Evolutionary conservation across 2,888 invertebrate genomes (phyloP).

Genomic region (Zonitis immaculata): DNA sequence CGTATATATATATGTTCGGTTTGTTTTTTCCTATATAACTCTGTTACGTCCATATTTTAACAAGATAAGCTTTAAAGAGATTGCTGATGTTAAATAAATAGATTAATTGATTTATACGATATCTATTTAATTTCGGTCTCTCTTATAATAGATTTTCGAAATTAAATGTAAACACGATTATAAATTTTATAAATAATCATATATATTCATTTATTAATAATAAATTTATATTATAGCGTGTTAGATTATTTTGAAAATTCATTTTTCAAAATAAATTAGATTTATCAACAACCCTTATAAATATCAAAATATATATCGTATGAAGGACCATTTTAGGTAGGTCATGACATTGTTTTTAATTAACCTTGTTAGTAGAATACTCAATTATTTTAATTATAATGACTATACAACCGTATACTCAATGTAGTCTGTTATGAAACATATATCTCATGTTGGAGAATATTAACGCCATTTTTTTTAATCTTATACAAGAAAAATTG

Average conservation of each 20-base stretch:
- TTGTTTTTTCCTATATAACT: background rate
- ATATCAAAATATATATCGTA: slow-evolving; percentile 2
- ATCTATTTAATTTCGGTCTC: background rate
- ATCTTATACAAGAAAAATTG: too few relatives aligned
- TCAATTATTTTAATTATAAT: slow-evolving; percentile 13
- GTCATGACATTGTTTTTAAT: background rate
- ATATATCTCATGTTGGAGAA: too few relatives aligned
- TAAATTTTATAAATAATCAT: too few relatives aligned
- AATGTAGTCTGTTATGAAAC: slow-evolving; percentile 10
- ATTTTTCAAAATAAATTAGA: background rate
- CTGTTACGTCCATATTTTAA: background rate
- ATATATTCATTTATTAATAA: too few relatives aligned
- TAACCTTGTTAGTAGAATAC: slow-evolving; percentile 9
- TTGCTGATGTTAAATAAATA: background rate
- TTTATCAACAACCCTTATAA: slow-evolving; percentile 3
- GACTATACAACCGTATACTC: slow-evolving; percentile 4
- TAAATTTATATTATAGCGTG: background rate
- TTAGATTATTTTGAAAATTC: slow-evolving; percentile 1
- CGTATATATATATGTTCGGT: too few relatives aligned
- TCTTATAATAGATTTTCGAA: background rate
- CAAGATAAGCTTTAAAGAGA: background rate
- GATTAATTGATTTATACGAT: background rate
- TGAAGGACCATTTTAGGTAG: slow-evolving; percentile 4
- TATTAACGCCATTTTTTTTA: too few relatives aligned
- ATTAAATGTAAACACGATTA: too few relatives aligned